These are phyloP conservation scores for Anarhynchus alexandrinus DNA, from an alignment of 2,113 vertebrate genomes.

Conservation along the genomic window DNA sequence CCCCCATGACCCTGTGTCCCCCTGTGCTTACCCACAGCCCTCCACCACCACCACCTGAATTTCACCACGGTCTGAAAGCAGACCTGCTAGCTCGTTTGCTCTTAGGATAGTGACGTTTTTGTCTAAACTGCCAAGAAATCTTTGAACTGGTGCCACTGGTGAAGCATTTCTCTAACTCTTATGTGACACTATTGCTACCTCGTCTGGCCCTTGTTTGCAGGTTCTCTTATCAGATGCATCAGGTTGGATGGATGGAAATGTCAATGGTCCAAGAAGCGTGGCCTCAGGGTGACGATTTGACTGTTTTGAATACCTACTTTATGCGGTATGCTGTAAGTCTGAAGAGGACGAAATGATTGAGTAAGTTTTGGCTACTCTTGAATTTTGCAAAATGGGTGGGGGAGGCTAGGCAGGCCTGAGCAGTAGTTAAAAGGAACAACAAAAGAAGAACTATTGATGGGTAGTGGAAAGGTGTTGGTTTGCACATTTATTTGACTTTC, in stretches of 20 bases:
- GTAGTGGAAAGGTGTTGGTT: background rate
- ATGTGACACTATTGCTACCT: background rate
- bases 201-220: background rate
- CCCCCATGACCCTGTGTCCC: background rate
- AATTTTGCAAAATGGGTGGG: background rate
- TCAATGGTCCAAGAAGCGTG: background rate
- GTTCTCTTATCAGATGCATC: background rate
- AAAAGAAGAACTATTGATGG: background rate
- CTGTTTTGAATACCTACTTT: background rate
- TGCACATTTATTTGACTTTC: slow-evolving; percentile 1
- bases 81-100: background rate
- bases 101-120: fast-evolving
- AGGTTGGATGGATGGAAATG: background rate
- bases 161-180: background rate
- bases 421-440: background rate
- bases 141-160: background rate
- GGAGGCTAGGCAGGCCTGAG: background rate
- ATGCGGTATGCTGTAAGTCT: background rate
- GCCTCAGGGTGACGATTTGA: background rate
- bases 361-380: background rate
- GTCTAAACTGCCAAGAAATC: background rate
- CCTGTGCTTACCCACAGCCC: background rate
- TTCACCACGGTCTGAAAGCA: background rate
- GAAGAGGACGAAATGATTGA: background rate
- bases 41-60: background rate